Base-by-base conservation (phyloP, 2,113 vertebrate species). In the Egretta garzetta region DNA sequence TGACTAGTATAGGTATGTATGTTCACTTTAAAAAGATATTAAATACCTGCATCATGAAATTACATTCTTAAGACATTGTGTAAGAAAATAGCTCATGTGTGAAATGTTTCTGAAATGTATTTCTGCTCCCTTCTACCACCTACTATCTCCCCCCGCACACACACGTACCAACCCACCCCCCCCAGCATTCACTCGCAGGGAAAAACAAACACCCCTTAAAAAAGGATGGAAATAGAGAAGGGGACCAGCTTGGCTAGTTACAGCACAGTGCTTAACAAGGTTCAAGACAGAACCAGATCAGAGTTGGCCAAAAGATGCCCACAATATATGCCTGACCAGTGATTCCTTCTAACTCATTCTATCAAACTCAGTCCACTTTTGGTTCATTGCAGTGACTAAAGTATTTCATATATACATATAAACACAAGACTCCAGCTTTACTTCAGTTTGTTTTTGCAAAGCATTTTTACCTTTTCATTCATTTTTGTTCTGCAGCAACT, bases 1-100 rank as follows among this genome's bases (percentile, higher is more conserved):
- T 97, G 92, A 98, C 96, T 98, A 97, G 64, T 94, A 97, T 64
- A 91, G 68, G 88, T 88, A 90, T 28, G 60, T 97, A 96, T 89
- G 96, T 92, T 96, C 90, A 97, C 97, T 98, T 98, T 88, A 98
- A 98, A 98, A 98, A 98, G 97, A 96, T 98, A 98, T 96, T 98
- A 98, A 98, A 98, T 97, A 98, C 96, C 95, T 98, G 97, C 96
- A 97, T 98, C 97, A 98, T 98, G 98, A 98, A 98, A 97, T 97
- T 98, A 98, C 98, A 98, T 98, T 98, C 97, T 91, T 98, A 98
- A 97, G 97, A 98, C 95, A 96, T 94, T 84, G 93, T 96, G 92
- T 98, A 98, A 98, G 98, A 98, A 98, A 98, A 98, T 98, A 98
- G 98, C 84, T 98, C 88, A 91, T 93, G 97, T 97, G 97, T 98